phyloP scores from a whole-genome alignment of 2,113 vertebrate species.

The Balaeniceps rex region DNA sequence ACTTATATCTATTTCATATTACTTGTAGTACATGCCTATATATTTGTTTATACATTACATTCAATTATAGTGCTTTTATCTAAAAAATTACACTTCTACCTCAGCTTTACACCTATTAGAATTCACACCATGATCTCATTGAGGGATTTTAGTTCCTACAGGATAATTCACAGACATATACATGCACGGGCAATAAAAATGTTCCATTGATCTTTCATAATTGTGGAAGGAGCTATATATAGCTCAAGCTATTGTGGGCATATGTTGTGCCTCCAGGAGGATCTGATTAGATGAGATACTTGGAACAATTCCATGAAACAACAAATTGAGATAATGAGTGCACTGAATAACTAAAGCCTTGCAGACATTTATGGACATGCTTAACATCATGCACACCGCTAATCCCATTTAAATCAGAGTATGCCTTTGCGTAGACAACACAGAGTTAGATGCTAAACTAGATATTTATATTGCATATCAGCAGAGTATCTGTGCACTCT shows the following conservation, averaged over 20 bases:
- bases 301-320: constrained; percentile 38
- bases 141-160: not conserved
- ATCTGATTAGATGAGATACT: constrained; percentile 35
- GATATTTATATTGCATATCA: not conserved
- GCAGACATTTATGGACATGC: constrained; percentile 21
- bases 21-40: not conserved
- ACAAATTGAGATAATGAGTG: constrained; percentile 51
- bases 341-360: constrained; percentile 18
- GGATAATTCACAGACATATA: not conserved
- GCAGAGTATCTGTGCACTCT: not conserved
- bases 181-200: not conserved
- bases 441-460: not conserved
- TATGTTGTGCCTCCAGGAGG: constrained; percentile 33
- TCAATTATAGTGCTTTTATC: not conserved
- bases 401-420: constrained; percentile 21
- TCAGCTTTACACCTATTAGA: not conserved
- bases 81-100: not conserved
- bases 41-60: not conserved
- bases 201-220: not conserved
- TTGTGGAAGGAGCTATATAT: constrained; percentile 6
- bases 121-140: not conserved
- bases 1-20: not conserved
- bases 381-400: not conserved
- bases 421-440: not conserved
- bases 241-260: not conserved